Conservation (phyloP, 2,888 invertebrate species). For the Monoplex corrugatus region DNA sequence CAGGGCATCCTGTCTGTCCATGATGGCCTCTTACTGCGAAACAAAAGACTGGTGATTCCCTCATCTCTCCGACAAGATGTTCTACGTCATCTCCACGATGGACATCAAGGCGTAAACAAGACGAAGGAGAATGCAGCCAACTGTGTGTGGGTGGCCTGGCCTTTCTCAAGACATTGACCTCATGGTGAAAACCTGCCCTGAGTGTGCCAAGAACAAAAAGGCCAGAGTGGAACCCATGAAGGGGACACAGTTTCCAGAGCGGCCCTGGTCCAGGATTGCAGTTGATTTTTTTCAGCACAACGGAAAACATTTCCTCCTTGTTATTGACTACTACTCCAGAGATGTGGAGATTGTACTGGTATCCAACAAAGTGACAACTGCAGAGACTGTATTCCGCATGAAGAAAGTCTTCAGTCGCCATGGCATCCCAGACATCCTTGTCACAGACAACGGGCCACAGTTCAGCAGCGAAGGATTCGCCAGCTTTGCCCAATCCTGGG, state of each 20-base stretch:
- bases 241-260: neutral
- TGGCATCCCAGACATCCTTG: too few relatives aligned
- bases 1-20: slow-evolving; percentile 5
- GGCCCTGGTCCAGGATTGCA: slow-evolving; percentile 11
- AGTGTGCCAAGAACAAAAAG: slow-evolving; percentile 24
- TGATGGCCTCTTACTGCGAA: neutral
- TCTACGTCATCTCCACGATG: slow-evolving; percentile 29
- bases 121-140: slow-evolving; percentile 25
- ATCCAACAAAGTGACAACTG: too few relatives aligned
- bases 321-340: too few relatives aligned
- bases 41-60: neutral
- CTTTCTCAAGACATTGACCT: too few relatives aligned
- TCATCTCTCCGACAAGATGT: slow-evolving; percentile 20
- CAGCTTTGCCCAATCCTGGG: too few relatives aligned
- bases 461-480: too few relatives aligned
- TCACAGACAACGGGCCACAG: too few relatives aligned
- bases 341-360: too few relatives aligned
- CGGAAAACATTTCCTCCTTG: too few relatives aligned
- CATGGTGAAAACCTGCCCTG: slow-evolving; percentile 22
- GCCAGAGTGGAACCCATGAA: slow-evolving; percentile 26
- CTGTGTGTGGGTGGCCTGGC: slow-evolving; percentile 29
- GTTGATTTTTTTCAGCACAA: neutral
- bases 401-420: too few relatives aligned
- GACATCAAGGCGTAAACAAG: slow-evolving; percentile 6
- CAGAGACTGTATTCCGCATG: too few relatives aligned